Conservation (phyloP, 2,797 vertebrate species). For the Acanthurus lineatus region DNA sequence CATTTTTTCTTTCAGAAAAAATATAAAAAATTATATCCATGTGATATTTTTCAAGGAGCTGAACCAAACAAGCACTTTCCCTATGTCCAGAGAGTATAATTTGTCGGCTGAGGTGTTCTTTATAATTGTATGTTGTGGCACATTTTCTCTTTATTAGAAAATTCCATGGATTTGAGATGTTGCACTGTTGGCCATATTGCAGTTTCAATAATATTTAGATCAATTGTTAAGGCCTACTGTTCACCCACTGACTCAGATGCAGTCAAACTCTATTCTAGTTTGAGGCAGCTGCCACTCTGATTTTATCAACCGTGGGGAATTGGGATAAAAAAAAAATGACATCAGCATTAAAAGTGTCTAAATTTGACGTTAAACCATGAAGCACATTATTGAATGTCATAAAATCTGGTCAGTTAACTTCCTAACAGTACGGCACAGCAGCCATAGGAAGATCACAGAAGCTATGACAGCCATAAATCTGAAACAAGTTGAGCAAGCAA, state of each 20-base stretch:
- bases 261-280: constrained; percentile 22
- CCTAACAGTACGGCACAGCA: constrained; percentile 52
- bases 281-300: constrained; percentile 16
- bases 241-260: constrained; percentile 19
- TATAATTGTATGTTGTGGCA: too few relatives aligned
- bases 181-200: too few relatives aligned
- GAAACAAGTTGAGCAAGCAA: constrained; percentile 69
- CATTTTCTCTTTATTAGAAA: too few relatives aligned
- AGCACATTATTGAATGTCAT: constrained; percentile 60
- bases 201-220: too few relatives aligned
- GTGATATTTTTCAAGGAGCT: too few relatives aligned
- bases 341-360: constrained; percentile 50
- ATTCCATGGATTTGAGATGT: too few relatives aligned
- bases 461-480: constrained; percentile 58
- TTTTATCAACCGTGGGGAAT: constrained; percentile 37
- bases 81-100: too few relatives aligned
- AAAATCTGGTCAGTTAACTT: constrained; percentile 67
- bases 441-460: constrained; percentile 41
- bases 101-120: too few relatives aligned
- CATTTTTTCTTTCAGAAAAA: too few relatives aligned
- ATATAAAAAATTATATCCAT: too few relatives aligned
- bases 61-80: too few relatives aligned
- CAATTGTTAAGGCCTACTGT: background rate
- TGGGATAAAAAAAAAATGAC: constrained; percentile 1
- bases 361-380: constrained; percentile 64